Conservation (phyloP, 2,797 vertebrate genomes). For the Luscinia megarhynchos region DNA sequence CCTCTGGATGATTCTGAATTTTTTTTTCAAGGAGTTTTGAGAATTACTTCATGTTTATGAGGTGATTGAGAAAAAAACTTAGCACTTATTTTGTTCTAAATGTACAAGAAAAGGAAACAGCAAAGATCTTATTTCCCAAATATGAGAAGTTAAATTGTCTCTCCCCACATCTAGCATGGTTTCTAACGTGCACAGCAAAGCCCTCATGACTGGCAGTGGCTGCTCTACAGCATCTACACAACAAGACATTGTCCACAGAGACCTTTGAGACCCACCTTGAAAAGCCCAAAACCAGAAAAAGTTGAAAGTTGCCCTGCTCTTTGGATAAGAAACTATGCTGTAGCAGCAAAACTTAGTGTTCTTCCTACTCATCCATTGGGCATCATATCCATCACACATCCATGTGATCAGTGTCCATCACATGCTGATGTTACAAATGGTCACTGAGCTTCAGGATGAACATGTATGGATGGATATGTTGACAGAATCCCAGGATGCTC, state of each 20-base stretch:
- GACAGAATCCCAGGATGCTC: not conserved
- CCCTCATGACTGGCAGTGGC: not conserved
- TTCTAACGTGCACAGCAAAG: not conserved
- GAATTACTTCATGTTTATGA: not conserved
- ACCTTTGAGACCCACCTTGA: not conserved
- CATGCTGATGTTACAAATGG: not conserved
- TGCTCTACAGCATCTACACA: not conserved
- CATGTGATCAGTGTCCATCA: not conserved
- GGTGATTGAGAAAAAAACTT: not conserved
- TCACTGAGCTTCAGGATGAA: not conserved
- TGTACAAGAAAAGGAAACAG: not conserved
- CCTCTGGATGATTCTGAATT: accelerated
- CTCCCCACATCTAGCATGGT: not conserved
- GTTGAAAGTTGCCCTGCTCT: not conserved
- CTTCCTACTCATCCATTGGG: not conserved
- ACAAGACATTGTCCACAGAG: not conserved
- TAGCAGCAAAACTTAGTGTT: not conserved
- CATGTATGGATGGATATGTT: not conserved
- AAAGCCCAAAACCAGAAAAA: not conserved
- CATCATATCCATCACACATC: not conserved
- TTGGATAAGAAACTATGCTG: not conserved
- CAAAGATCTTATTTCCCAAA: not conserved
- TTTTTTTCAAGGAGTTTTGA: not conserved
- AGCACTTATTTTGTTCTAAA: not conserved
- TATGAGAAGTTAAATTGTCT: not conserved